A percentile compares a stretch with the other conserved stretches of the same genome.
Conservation (phyloP, 2,797 vertebrate species). For the Eupleurogrammus muticus region DNA sequence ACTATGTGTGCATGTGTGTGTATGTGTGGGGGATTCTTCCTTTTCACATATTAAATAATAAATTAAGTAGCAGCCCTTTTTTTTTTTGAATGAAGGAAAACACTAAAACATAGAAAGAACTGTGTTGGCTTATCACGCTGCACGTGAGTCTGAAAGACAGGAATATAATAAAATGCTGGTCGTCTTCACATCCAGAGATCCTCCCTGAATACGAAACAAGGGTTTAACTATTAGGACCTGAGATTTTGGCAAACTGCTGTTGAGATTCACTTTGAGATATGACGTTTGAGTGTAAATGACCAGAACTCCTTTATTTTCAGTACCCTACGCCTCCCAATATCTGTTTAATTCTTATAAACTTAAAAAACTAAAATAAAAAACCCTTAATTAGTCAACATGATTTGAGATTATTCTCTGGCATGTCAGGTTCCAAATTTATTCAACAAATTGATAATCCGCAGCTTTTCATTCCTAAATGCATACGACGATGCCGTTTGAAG, state of each 20-base stretch:
- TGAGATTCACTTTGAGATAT: constrained; percentile 54
- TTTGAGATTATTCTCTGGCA: constrained; percentile 23
- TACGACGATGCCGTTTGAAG: constrained; percentile 4
- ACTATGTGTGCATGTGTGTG: constrained; percentile 1
- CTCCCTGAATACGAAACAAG: constrained; percentile 70
- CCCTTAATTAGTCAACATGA: constrained; percentile 5
- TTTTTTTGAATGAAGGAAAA: constrained; percentile 62
- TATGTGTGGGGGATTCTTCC: constrained; percentile 19
- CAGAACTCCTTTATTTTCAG: constrained; percentile 2
- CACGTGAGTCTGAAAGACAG: constrained; percentile 39
- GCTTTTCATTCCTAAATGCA: not conserved
- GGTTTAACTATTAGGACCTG: constrained; percentile 76
- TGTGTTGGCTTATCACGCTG: constrained; percentile 28
- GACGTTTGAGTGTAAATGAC: constrained; percentile 38
- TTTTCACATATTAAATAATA: constrained; percentile 39
- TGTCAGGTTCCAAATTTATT: constrained; percentile 10
- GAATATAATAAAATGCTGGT: constrained; percentile 63
- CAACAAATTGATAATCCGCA: constrained; percentile 9
- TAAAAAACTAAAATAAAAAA: constrained; percentile 6
- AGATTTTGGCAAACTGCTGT: constrained; percentile 75
- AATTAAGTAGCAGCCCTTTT: constrained; percentile 77
- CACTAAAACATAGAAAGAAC: constrained; percentile 34
- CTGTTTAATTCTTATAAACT: constrained; percentile 8
- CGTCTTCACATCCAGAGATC: constrained; percentile 55
- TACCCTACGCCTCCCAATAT: constrained; percentile 10